Percentiles rank a stretch among this genome's conserved stretches.
phyloP scores from a whole-genome alignment of 2,888 invertebrate genomes.

The Crocallis elinguaria region DNA sequence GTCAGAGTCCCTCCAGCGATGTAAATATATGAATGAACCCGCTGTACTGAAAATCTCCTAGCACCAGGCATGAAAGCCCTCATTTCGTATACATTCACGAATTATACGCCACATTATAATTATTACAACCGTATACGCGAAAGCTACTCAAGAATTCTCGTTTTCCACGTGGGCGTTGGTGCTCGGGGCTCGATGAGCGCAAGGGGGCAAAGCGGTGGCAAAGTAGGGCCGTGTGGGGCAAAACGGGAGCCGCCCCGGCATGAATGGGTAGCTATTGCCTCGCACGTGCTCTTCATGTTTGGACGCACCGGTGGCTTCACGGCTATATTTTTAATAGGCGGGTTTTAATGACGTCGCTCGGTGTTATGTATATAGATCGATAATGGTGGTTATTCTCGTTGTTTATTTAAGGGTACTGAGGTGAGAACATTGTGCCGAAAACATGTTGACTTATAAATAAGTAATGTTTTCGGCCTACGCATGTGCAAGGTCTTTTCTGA shows the following conservation, averaged over 20 bases:
- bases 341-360: constrained; percentile 40
- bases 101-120: constrained; percentile 38
- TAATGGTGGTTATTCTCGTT: constrained; percentile 31
- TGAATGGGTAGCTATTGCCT: constrained; percentile 38
- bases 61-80: constrained; percentile 17
- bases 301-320: constrained; percentile 48
- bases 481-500: background rate
- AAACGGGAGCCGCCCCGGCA: constrained; percentile 15
- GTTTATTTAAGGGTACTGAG: constrained; percentile 17
- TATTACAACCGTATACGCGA: constrained; percentile 34
- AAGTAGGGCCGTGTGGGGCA: constrained; percentile 12
- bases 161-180: constrained; percentile 39
- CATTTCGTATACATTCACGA: constrained; percentile 30
- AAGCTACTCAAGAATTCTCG: constrained; percentile 41
- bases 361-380: constrained; percentile 32
- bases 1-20: background rate
- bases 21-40: constrained; percentile 17
- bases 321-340: constrained; percentile 43
- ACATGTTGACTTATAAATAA: constrained; percentile 16
- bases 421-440: constrained; percentile 11
- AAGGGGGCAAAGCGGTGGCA: constrained; percentile 15
- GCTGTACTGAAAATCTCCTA: constrained; percentile 11
- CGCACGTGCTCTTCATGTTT: constrained; percentile 47
- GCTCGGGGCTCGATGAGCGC: constrained; percentile 8
- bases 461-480: background rate